Percentiles rank a stretch among this genome's conserved stretches.
phyloP scores from a whole-genome alignment of 2,888 invertebrate genomes.

The Acronicta alni region DNA sequence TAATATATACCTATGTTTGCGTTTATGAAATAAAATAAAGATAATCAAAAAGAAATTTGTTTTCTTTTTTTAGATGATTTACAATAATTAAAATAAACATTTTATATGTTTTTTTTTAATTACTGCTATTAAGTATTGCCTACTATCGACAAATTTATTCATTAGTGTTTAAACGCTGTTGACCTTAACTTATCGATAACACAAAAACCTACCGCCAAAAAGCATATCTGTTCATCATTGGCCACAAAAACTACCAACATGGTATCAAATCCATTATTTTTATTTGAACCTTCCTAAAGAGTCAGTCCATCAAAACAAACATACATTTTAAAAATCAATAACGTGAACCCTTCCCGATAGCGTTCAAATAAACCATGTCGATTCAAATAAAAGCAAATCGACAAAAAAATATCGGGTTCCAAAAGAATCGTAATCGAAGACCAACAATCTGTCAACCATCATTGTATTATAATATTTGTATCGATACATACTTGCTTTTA shows the following conservation, averaged over 20 bases:
- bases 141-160: too few relatives aligned
- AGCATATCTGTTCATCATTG: conserved; percentile 10
- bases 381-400: conserved; percentile 78
- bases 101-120: too few relatives aligned
- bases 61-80: too few relatives aligned
- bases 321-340: conserved; percentile 85
- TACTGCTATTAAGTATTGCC: too few relatives aligned
- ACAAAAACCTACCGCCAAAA: conserved; percentile 3
- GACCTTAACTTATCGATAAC: background rate
- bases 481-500: conserved; percentile 59
- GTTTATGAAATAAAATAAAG: too few relatives aligned
- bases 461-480: conserved; percentile 78
- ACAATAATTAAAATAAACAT: too few relatives aligned
- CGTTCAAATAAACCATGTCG: conserved; percentile 79
- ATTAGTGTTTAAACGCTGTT: background rate
- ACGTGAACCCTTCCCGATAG: conserved; percentile 80
- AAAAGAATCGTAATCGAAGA: conserved; percentile 74
- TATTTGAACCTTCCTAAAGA: conserved; percentile 69
- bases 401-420: conserved; percentile 60
- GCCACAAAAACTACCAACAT: conserved; percentile 40
- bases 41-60: too few relatives aligned
- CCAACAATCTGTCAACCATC: conserved; percentile 84
- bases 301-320: conserved; percentile 82
- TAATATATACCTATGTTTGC: too few relatives aligned
- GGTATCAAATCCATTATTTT: conserved; percentile 54